Percentiles rank a stretch among this genome's conserved stretches.
Conservation (phyloP, 2,888 invertebrate species). For the Lasioglossum oenotherae region DNA sequence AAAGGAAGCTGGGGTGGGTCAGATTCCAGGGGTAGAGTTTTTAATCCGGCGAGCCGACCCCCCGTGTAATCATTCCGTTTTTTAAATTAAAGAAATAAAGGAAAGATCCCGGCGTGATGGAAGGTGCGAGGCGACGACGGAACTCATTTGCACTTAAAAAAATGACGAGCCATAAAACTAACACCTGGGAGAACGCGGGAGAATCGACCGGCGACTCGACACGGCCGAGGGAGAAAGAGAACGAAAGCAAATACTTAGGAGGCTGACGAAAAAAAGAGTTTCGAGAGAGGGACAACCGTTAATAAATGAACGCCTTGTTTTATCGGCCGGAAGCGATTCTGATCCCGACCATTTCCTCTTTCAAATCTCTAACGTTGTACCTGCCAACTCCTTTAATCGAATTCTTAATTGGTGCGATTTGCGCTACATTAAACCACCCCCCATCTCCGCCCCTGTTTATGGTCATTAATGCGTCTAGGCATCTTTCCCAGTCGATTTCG, state of each 20-base stretch:
- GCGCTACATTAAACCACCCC: slow-evolving; percentile 78
- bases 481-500: slow-evolving; percentile 29
- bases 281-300: slow-evolving; percentile 75
- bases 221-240: slow-evolving; percentile 19
- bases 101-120: slow-evolving; percentile 62
- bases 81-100: slow-evolving; percentile 81
- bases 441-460: slow-evolving; percentile 55
- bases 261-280: slow-evolving; percentile 45
- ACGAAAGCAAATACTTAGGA: slow-evolving; percentile 47
- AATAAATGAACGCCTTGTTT: slow-evolving; percentile 82
- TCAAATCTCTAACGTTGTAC: slow-evolving; percentile 77
- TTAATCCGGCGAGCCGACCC: slow-evolving; percentile 75
- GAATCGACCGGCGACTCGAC: slow-evolving; percentile 60
- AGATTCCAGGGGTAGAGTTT: slow-evolving; percentile 70
- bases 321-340: slow-evolving; percentile 83
- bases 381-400: slow-evolving; percentile 81
- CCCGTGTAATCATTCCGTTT: slow-evolving; percentile 77
- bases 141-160: slow-evolving; percentile 84
- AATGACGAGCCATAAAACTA: slow-evolving; percentile 84
- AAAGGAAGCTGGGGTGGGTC: slow-evolving; percentile 53
- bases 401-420: slow-evolving; percentile 83
- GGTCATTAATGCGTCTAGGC: slow-evolving; percentile 68
- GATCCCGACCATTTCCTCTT: slow-evolving; percentile 78
- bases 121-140: slow-evolving; percentile 65
- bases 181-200: slow-evolving; percentile 73